Percentiles rank a stretch among this genome's conserved stretches.
phyloP scores from a whole-genome alignment of 2,888 invertebrate species.

The Alviniconcha strummeri region DNA sequence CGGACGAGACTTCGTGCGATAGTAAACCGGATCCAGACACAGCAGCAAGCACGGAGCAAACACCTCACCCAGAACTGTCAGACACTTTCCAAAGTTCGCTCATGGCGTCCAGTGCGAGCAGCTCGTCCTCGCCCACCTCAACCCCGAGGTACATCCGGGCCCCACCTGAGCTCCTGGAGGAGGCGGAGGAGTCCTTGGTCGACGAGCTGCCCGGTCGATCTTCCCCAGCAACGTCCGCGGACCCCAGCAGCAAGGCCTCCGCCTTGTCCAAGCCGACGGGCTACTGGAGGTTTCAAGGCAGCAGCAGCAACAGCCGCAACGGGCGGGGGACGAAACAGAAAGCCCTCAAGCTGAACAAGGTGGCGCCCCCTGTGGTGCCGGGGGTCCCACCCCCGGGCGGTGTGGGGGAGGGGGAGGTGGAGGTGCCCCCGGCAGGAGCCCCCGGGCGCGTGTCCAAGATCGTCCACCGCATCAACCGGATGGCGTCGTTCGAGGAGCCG shows the following conservation, averaged over 20 bases:
- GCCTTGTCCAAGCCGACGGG: not conserved
- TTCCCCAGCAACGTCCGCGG: conserved; percentile 1
- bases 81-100: conserved; percentile 6
- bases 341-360: conserved; percentile 20
- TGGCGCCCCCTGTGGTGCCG: conserved; percentile 34
- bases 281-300: no score
- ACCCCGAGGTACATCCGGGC: conserved; percentile 11
- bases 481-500: conserved; percentile 20
- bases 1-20: no score
- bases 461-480: conserved; percentile 32
- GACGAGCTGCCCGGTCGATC: conserved; percentile 9
- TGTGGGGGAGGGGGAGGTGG: conserved; percentile 38
- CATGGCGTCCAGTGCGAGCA: not conserved
- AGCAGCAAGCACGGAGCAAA: no score
- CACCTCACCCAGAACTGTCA: not conserved
- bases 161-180: not conserved
- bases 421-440: conserved; percentile 8
- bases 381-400: not conserved
- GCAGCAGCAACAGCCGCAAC: no score
- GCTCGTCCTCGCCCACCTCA: conserved; percentile 10
- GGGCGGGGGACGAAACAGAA: no score
- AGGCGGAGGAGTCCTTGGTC: conserved; percentile 14
- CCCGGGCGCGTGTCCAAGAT: conserved; percentile 28
- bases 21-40: no score
- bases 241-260: conserved; percentile 6